These are phyloP conservation scores for Orcinus orca DNA, from an alignment of 2,113 vertebrate genomes.

Conservation along the genomic window DNA sequence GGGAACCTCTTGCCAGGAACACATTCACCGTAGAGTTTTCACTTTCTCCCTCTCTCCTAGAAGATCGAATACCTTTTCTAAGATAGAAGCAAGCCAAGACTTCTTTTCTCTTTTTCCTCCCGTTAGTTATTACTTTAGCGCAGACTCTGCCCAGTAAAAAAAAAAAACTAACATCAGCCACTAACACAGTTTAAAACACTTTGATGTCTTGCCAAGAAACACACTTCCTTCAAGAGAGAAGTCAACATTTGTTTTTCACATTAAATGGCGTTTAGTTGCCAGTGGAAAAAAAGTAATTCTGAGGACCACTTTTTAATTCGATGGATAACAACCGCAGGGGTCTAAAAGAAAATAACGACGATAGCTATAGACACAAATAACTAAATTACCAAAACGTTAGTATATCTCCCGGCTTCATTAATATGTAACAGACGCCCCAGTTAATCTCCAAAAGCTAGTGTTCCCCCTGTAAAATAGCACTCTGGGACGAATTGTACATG, in stretches of 20 bases:
- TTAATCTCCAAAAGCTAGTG: slow-evolving; percentile 92
- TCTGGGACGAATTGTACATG: slow-evolving; percentile 91
- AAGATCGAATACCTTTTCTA: slow-evolving; percentile 43
- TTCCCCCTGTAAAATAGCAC: slow-evolving; percentile 91
- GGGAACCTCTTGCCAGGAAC: neutral
- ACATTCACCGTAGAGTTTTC: slow-evolving; percentile 2
- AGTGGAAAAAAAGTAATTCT: slow-evolving; percentile 85
- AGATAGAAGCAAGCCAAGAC: neutral
- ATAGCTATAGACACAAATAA: slow-evolving; percentile 90
- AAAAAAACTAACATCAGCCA: slow-evolving; percentile 83
- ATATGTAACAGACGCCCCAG: slow-evolving; percentile 90
- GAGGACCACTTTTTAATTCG: slow-evolving; percentile 90
- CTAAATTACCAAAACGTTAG: slow-evolving; percentile 92
- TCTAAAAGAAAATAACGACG: slow-evolving; percentile 88
- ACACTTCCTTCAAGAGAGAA: slow-evolving; percentile 86
- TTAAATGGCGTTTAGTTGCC: slow-evolving; percentile 89
- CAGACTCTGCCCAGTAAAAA: slow-evolving; percentile 73
- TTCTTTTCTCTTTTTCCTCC: neutral
- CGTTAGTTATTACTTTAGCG: slow-evolving; percentile 44
- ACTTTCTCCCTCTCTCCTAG: neutral
- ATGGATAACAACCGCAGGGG: slow-evolving; percentile 88
- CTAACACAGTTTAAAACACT: slow-evolving; percentile 83
- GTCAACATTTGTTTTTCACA: slow-evolving; percentile 92
- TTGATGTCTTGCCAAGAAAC: slow-evolving; percentile 87
- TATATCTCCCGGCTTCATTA: slow-evolving; percentile 89